These are phyloP conservation scores for Pseudomugil tenellus DNA, from an alignment of 2,797 vertebrate genomes.

Conservation along the genomic window DNA sequence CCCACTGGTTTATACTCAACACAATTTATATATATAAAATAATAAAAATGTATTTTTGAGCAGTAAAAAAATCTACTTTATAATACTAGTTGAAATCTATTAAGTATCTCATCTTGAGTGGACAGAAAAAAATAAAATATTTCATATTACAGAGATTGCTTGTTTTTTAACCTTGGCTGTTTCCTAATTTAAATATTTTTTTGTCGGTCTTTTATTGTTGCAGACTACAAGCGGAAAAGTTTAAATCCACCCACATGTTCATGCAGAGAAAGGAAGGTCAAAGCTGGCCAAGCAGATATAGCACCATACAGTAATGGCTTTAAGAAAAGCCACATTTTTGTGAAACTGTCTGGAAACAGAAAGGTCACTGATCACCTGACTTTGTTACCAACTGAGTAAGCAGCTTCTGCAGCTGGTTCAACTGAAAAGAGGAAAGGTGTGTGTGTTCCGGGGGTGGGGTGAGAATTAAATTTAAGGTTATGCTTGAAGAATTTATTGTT, in stretches of 20 bases:
- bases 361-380: background rate
- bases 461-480: too few relatives aligned
- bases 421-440: too few relatives aligned
- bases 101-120: background rate
- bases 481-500: too few relatives aligned
- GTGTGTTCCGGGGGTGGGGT: too few relatives aligned
- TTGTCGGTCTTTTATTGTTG: background rate
- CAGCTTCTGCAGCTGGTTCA: background rate
- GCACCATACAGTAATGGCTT: slow-evolving; percentile 1
- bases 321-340: background rate
- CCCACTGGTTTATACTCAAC: background rate
- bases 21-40: slow-evolving; percentile 1
- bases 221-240: background rate
- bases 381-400: background rate
- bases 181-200: too few relatives aligned
- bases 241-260: background rate
- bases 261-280: background rate
- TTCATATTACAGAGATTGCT: too few relatives aligned
- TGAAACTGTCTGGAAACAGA: slow-evolving; percentile 8
- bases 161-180: too few relatives aligned
- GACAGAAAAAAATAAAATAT: background rate
- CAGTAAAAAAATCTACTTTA: background rate
- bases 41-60: background rate
- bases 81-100: background rate
- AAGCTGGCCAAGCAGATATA: background rate